Conservation (phyloP, 1,140 invertebrate species). For the Copidosoma floridanum region DNA sequence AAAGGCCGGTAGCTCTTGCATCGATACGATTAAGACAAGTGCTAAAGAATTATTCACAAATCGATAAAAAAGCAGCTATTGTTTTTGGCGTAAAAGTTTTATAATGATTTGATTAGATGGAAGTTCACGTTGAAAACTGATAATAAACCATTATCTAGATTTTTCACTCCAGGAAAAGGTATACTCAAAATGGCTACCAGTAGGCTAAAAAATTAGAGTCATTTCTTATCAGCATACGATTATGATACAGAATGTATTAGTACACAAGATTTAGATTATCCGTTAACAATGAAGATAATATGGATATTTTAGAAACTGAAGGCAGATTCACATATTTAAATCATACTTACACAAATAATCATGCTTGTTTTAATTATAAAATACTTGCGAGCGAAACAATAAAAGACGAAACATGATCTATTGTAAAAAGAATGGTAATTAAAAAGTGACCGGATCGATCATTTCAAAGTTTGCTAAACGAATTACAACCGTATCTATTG, state of each 20-base stretch:
- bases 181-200: conserved; percentile 33
- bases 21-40: conserved; percentile 8
- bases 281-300: background rate
- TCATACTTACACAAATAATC: background rate
- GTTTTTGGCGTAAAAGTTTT: conserved; percentile 51
- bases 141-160: conserved; percentile 39
- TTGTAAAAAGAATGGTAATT: too few relatives aligned
- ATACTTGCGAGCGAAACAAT: background rate
- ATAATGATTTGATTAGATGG: conserved; percentile 47
- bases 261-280: conserved; percentile 28
- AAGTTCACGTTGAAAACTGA: conserved; percentile 41
- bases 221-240: conserved; percentile 34
- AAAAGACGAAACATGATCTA: too few relatives aligned
- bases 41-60: conserved; percentile 54
- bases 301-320: background rate
- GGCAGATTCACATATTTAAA: background rate
- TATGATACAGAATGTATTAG: conserved; percentile 29
- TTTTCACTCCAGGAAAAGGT: conserved; percentile 38
- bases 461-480: too few relatives aligned
- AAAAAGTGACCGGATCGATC: too few relatives aligned
- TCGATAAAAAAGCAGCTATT: conserved; percentile 55
- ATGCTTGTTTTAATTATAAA: background rate
- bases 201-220: conserved; percentile 34
- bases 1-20: background rate
- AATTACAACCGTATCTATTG: too few relatives aligned